Evolutionary conservation across 2,888 invertebrate species (phyloP).

Genomic region (Xylota segnis): DNA sequence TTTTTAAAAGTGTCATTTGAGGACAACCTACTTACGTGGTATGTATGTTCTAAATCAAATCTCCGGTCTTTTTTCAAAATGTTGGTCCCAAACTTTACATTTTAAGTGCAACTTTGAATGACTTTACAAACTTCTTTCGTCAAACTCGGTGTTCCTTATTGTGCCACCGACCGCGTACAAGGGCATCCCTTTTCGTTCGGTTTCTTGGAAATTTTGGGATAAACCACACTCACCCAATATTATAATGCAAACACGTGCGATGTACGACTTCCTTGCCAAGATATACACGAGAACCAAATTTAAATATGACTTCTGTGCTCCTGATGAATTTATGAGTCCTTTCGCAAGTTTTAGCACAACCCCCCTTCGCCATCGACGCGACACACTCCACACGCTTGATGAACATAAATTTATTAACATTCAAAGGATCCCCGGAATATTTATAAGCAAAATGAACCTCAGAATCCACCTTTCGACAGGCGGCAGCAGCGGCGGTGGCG

Average conservation of each 20-base stretch:
- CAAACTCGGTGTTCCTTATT: too few species aligned
- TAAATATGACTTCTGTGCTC: conserved; percentile 70
- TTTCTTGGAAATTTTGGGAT: conserved; percentile 11
- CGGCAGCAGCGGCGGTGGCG: too few species aligned
- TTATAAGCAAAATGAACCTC: conserved; percentile 68
- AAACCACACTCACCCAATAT: conserved; percentile 55
- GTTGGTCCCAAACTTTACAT: too few species aligned
- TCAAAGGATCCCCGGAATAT: conserved; percentile 74
- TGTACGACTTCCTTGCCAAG: conserved; percentile 45
- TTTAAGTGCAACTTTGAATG: too few species aligned
- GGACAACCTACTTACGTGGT: too few species aligned
- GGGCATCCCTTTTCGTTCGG: conserved; percentile 25
- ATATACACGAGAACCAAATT: conserved; percentile 54
- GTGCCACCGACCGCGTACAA: not conserved
- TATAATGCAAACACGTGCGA: conserved; percentile 66
- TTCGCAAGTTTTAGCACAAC: conserved; percentile 13
- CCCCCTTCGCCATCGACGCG: conserved; percentile 48
- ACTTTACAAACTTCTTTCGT: too few species aligned
- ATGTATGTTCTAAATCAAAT: too few species aligned
- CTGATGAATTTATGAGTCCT: conserved; percentile 72
- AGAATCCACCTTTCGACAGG: conserved; percentile 62
- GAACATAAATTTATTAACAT: conserved; percentile 77
- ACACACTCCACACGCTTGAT: conserved; percentile 53
- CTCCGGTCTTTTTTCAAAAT: too few species aligned
- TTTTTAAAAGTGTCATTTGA: too few species aligned